These are phyloP conservation scores for Eilema depressum DNA, from an alignment of 2,888 invertebrate species.

Conservation along the genomic window DNA sequence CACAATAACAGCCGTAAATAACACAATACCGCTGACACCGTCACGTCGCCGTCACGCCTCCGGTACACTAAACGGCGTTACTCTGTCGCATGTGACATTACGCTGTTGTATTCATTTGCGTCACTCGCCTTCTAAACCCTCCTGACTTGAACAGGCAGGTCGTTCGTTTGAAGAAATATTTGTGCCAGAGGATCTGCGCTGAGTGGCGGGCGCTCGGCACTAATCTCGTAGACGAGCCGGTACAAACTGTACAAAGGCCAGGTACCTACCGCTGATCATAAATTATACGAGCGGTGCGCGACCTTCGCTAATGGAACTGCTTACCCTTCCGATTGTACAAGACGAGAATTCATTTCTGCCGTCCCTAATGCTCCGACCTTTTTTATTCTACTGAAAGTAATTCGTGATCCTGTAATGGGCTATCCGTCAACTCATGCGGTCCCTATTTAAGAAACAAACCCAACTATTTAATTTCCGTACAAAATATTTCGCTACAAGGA, in stretches of 20 bases:
- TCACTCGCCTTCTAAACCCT: background rate
- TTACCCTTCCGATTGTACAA: background rate
- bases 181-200: background rate
- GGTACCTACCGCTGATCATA: background rate
- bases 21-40: background rate
- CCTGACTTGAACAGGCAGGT: background rate
- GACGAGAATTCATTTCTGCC: slow-evolving; percentile 1
- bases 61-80: background rate
- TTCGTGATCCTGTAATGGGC: background rate
- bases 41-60: background rate
- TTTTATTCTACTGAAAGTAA: background rate
- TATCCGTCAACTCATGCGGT: background rate
- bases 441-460: background rate
- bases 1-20: background rate
- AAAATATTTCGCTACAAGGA: background rate
- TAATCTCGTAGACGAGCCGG: background rate
- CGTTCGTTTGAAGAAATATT: background rate
- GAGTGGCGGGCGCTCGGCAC: background rate
- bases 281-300: background rate
- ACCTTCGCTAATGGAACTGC: slow-evolving; percentile 9
- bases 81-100: background rate
- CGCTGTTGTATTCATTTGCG: background rate
- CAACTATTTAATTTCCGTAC: background rate
- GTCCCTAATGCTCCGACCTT: slow-evolving; percentile 6
- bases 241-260: background rate